A percentile compares a stretch with the other conserved stretches of the same genome.
These are phyloP conservation scores for Clinocottus analis DNA, from an alignment of 2,113 vertebrate genomes.

Conservation along the genomic window DNA sequence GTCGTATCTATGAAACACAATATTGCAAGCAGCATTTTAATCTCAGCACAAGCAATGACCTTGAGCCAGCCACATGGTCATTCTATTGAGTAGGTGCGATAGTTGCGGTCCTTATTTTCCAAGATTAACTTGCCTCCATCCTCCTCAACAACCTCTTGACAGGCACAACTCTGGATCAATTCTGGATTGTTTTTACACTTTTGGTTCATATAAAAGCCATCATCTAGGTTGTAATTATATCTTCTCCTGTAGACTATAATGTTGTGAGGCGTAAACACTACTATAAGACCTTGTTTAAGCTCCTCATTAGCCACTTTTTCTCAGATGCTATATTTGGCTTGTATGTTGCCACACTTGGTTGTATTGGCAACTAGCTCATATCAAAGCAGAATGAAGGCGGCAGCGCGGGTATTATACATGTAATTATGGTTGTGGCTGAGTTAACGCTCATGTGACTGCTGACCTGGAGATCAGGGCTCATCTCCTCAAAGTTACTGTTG, in stretches of 20 bases:
- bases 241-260: background rate
- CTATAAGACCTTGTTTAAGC: background rate
- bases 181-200: background rate
- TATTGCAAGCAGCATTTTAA: background rate
- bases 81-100: background rate
- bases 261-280: background rate
- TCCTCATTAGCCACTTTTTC: background rate
- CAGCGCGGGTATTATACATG: too few relatives aligned
- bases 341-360: background rate
- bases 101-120: background rate
- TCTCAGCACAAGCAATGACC: background rate
- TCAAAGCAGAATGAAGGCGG: background rate
- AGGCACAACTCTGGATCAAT: too few relatives aligned
- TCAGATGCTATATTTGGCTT: background rate
- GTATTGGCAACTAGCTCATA: background rate
- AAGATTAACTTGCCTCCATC: background rate
- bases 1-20: background rate
- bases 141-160: background rate
- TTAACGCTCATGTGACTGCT: background rate
- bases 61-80: constrained; percentile 1
- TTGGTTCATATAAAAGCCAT: background rate
- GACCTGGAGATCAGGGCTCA: background rate
- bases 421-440: too few relatives aligned
- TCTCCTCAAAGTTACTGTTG: background rate
- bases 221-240: background rate